phyloP scores from a whole-genome alignment of 2,888 invertebrate genomes.

The Scaptomyza polygonia region DNA sequence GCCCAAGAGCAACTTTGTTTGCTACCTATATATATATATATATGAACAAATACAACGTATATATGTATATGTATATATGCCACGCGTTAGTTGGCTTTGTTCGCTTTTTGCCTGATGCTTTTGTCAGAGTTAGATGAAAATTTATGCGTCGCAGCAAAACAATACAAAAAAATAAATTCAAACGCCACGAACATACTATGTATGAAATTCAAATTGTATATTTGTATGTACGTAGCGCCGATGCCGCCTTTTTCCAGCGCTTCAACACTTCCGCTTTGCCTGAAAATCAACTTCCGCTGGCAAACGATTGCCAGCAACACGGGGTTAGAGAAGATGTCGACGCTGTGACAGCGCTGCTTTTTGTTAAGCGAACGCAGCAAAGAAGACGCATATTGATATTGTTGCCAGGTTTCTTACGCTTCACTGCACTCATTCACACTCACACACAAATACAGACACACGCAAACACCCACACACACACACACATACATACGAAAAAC shows the following conservation, averaged over 20 bases:
- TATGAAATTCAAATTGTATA: slow-evolving; percentile 55
- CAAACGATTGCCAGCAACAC: slow-evolving; percentile 68
- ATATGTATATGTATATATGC: slow-evolving; percentile 2
- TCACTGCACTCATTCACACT: slow-evolving; percentile 49
- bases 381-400: slow-evolving; percentile 73
- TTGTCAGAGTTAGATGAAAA: slow-evolving; percentile 63
- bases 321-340: not conserved
- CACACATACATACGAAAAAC: slow-evolving; percentile 15
- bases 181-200: slow-evolving; percentile 30
- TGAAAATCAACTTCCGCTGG: slow-evolving; percentile 74
- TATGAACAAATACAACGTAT: not conserved
- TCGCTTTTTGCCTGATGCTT: slow-evolving; percentile 26
- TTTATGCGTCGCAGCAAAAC: slow-evolving; percentile 58
- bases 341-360: slow-evolving; percentile 28
- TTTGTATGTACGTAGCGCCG: slow-evolving; percentile 15
- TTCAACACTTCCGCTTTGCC: slow-evolving; percentile 72
- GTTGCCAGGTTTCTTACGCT: slow-evolving; percentile 69
- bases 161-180: slow-evolving; percentile 19
- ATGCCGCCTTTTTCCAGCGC: slow-evolving; percentile 32
- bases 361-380: slow-evolving; percentile 45
- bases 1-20: slow-evolving; percentile 14
- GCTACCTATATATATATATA: not conserved
- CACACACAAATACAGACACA: not conserved
- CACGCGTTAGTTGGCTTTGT: slow-evolving; percentile 28
- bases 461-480: not conserved